phyloP scores from a whole-genome alignment of 2,888 invertebrate species.

The Clanis bilineata region DNA sequence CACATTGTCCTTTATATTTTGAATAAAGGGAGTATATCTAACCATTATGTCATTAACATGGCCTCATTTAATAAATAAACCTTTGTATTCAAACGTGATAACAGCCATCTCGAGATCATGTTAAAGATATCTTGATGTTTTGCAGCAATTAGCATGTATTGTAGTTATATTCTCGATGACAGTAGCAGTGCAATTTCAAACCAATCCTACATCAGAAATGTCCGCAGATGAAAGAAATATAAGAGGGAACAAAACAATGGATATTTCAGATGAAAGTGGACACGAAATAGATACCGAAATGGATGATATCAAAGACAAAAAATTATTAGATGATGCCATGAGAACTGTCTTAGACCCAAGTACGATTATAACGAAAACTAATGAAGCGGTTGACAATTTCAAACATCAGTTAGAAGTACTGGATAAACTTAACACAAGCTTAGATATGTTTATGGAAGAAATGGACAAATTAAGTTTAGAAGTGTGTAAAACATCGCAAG shows the following conservation, averaged over 20 bases:
- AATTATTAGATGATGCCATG: slow-evolving; percentile 69
- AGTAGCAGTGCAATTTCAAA: slow-evolving; percentile 53
- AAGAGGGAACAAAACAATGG: slow-evolving; percentile 58
- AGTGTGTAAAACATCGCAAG: slow-evolving; percentile 70
- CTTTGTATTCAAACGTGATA: not conserved
- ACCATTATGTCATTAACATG: not conserved
- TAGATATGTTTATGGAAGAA: slow-evolving; percentile 66
- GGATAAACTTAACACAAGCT: slow-evolving; percentile 54
- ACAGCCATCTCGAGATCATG: not conserved
- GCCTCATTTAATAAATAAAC: not conserved
- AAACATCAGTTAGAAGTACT: slow-evolving; percentile 59
- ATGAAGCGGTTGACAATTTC: slow-evolving; percentile 54
- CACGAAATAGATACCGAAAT: slow-evolving; percentile 64
- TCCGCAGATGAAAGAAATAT: slow-evolving; percentile 63
- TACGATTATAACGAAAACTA: slow-evolving; percentile 47
- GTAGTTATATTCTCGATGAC: slow-evolving; percentile 43
- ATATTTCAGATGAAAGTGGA: slow-evolving; percentile 66
- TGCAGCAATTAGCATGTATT: slow-evolving; percentile 54
- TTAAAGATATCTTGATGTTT: slow-evolving; percentile 28
- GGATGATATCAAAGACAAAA: slow-evolving; percentile 66
- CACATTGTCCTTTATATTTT: slow-evolving; percentile 14
- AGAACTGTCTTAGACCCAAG: slow-evolving; percentile 64
- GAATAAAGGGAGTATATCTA: slow-evolving; percentile 4
- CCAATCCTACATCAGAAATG: slow-evolving; percentile 68
- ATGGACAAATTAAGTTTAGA: slow-evolving; percentile 73